Evolutionary conservation across 2,888 invertebrate genomes (phyloP).

Genomic region (Phalangium opilio): DNA sequence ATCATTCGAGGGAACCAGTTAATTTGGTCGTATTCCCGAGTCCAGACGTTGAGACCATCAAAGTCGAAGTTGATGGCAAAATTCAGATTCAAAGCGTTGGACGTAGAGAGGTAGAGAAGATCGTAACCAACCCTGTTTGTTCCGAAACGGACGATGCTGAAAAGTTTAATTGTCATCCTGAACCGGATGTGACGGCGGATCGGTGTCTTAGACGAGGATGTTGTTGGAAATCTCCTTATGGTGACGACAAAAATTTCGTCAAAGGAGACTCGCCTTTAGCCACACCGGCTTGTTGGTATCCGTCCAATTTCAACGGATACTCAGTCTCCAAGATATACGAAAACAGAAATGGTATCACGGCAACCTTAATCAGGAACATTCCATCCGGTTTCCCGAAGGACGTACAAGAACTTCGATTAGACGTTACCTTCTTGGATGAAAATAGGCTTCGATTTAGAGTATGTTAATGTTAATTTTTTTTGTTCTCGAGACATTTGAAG

Average conservation of each 20-base stretch:
- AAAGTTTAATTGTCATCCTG: slow-evolving; percentile 16
- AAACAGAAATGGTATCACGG: slow-evolving; percentile 2
- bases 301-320: slow-evolving; percentile 13
- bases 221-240: slow-evolving; percentile 6
- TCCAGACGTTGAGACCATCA: too few relatives aligned
- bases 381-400: slow-evolving; percentile 16
- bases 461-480: too few relatives aligned
- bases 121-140: too few relatives aligned
- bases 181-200: slow-evolving; percentile 2
- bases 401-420: slow-evolving; percentile 4
- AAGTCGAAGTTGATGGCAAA: too few relatives aligned
- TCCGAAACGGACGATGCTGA: background rate
- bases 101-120: too few relatives aligned
- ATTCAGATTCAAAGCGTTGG: too few relatives aligned
- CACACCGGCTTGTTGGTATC: slow-evolving; percentile 15
- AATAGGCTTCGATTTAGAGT: too few relatives aligned
- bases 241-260: background rate
- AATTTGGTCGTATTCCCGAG: too few relatives aligned
- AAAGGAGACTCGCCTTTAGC: slow-evolving; percentile 3
- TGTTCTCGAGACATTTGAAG: too few relatives aligned
- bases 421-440: background rate
- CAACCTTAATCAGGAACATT: slow-evolving; percentile 5
- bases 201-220: slow-evolving; percentile 11
- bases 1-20: too few relatives aligned
- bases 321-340: background rate